Base-by-base conservation (phyloP, 2,113 vertebrate species). In the Triplophysa siluroides region DNA sequence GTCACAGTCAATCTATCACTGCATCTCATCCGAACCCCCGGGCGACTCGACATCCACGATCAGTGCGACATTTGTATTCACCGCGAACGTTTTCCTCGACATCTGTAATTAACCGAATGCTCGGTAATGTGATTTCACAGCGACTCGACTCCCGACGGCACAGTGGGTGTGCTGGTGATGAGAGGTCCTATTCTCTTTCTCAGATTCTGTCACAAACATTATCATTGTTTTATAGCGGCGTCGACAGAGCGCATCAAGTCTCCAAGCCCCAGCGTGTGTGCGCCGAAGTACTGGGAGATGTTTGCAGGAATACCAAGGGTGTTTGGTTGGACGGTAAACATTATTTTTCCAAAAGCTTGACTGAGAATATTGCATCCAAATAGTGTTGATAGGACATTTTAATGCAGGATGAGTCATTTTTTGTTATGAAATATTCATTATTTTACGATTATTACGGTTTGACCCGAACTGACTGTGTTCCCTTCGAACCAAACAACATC, bases 71-170 rank as follows among this genome's bases (percentile, higher is more conserved):
- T 69, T 81, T 61, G 71, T 60, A 81, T 79, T 76, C 80, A 60
- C 26, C 41, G 47, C 54, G 60, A 18, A 52, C 50, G 58, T 21
- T 64, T 26, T 62, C 79, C 29, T 47, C 21, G 64, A 69, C 70
- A 81, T 80, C 79, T 71, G 76, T 81, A 81, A 81, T 84, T 75
- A 84, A 84, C 75, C 56, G 65, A 78, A 64, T 78, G 60, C 76
- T 76, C 24, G 79, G n/a, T 76, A 81, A 79, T 76, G 71, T 71
- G 83, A 76, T 81, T 84, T 84, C 71, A 71, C 76, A 65, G 56
- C 16, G 47, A n/a, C 54, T 58, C 50, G 60, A 2, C 23, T 64
- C 72, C 13, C n/a, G 29, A 58, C 63, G 21, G 75, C 24, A 13
- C 63, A 63, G 75, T 24, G 74, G 47, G 69, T 29, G 50, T 33